These are phyloP conservation scores for Herminia tarsipennalis DNA, from an alignment of 2,888 invertebrate genomes.

Conservation along the genomic window DNA sequence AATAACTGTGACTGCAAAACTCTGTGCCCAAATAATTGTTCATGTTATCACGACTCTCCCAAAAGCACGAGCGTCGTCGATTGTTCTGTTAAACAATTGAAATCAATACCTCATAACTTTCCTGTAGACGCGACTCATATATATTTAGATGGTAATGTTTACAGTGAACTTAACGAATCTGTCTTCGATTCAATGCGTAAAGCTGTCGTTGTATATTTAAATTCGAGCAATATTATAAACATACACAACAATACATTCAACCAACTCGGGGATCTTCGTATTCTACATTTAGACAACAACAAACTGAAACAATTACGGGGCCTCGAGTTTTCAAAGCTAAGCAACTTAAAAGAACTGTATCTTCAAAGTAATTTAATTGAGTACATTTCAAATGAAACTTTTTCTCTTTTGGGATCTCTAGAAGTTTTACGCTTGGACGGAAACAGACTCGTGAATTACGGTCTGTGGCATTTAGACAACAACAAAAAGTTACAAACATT, in stretches of 20 bases:
- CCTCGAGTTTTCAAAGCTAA: slow-evolving; percentile 93
- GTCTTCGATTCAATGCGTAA: slow-evolving; percentile 73
- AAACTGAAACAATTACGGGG: slow-evolving; percentile 91
- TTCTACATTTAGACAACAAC: slow-evolving; percentile 95
- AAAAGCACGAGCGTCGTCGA: slow-evolving; percentile 97
- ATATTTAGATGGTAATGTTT: slow-evolving; percentile 95
- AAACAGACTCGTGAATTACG: slow-evolving; percentile 92
- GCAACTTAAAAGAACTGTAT: slow-evolving; percentile 92
- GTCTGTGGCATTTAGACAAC: slow-evolving; percentile 91
- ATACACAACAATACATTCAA: slow-evolving; percentile 95
- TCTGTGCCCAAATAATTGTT: slow-evolving; percentile 96
- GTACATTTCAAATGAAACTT: slow-evolving; percentile 92
- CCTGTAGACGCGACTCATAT: slow-evolving; percentile 97
- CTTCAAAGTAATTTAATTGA: slow-evolving; percentile 94
- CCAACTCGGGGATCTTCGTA: slow-evolving; percentile 90
- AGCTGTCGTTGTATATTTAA: slow-evolving; percentile 91
- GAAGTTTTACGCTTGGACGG: slow-evolving; percentile 94
- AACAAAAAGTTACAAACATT: slow-evolving; percentile 90
- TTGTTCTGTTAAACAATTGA: slow-evolving; percentile 92
- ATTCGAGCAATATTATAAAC: slow-evolving; percentile 91
- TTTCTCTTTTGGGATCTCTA: slow-evolving; percentile 91
- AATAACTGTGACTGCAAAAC: slow-evolving; percentile 98
- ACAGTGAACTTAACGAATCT: slow-evolving; percentile 89
- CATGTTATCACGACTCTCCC: slow-evolving; percentile 96
- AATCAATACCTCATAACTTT: slow-evolving; percentile 91